phyloP scores from a whole-genome alignment of 1,140 invertebrate species.

The Caerostris darwini region DNA sequence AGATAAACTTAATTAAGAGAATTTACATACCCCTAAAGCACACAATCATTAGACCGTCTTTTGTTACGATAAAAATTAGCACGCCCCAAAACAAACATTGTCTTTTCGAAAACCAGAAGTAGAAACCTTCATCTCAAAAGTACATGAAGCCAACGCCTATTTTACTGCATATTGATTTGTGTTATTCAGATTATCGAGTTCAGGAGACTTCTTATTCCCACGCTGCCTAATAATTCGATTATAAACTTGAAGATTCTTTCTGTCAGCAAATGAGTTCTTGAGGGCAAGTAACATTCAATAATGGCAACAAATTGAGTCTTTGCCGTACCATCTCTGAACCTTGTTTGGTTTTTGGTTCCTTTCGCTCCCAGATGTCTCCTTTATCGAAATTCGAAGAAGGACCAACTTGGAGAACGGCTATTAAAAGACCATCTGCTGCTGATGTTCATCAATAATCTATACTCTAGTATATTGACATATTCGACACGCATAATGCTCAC shows the following conservation, averaged over 20 bases:
- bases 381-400: constrained; percentile 27
- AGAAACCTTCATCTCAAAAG: not conserved
- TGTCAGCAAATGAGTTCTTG: constrained; percentile 30
- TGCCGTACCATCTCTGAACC: not conserved
- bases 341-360: constrained; percentile 7
- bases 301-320: constrained; percentile 41
- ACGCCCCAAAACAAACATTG: not conserved
- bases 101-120: not conserved
- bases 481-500: not conserved
- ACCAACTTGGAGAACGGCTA: constrained; percentile 9
- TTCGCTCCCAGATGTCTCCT: not conserved
- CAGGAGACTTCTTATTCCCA: not conserved
- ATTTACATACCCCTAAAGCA: constrained; percentile 22
- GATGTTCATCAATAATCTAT: constrained; percentile 45
- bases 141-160: not conserved
- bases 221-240: constrained; percentile 20
- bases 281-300: constrained; percentile 46
- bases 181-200: constrained; percentile 36
- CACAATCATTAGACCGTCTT: not conserved
- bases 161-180: constrained; percentile 5
- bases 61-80: not conserved
- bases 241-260: constrained; percentile 28
- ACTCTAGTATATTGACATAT: constrained; percentile 17
- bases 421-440: constrained; percentile 41
- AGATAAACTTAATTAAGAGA: not conserved